Conservation (phyloP, 2,888 invertebrate genomes). For the Chaetogeoica ovagalla region DNA sequence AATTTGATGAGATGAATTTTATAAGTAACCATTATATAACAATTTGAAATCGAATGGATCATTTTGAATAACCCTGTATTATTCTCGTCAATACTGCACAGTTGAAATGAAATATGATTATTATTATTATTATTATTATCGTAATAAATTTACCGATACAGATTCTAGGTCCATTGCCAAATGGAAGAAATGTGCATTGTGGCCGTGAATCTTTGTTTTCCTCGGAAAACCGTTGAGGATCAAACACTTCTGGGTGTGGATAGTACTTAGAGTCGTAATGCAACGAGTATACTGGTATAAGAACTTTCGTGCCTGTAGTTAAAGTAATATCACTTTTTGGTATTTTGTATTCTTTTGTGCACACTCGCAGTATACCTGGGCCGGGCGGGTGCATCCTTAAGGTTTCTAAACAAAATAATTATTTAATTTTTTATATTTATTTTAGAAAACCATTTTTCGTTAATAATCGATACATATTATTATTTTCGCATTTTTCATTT, state of each 20-base stretch:
- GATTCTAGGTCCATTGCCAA: constrained; percentile 60
- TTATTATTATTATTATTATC: too few relatives aligned
- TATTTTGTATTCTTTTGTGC: constrained; percentile 63
- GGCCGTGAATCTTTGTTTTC: constrained; percentile 63
- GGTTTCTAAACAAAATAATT: constrained; percentile 61
- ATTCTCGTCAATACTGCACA: too few relatives aligned
- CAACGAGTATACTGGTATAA: constrained; percentile 64
- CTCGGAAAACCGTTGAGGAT: constrained; percentile 65
- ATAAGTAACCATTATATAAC: too few relatives aligned
- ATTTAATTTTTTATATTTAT: neutral
- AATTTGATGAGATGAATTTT: too few relatives aligned
- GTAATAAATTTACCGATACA: constrained; percentile 59
- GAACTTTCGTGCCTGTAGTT: constrained; percentile 63
- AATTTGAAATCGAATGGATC: too few relatives aligned
- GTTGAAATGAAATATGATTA: too few relatives aligned
- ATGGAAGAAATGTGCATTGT: constrained; percentile 61
- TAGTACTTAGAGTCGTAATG: constrained; percentile 66
- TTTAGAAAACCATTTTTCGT: neutral
- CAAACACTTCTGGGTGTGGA: constrained; percentile 64
- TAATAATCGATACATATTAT: too few relatives aligned
- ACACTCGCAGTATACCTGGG: constrained; percentile 62
- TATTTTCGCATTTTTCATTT: too few relatives aligned
- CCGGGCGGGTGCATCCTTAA: constrained; percentile 66
- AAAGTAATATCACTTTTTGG: constrained; percentile 62
- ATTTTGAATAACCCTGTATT: too few relatives aligned